phyloP scores from a whole-genome alignment of 2,113 vertebrate species.

The Otis tarda region DNA sequence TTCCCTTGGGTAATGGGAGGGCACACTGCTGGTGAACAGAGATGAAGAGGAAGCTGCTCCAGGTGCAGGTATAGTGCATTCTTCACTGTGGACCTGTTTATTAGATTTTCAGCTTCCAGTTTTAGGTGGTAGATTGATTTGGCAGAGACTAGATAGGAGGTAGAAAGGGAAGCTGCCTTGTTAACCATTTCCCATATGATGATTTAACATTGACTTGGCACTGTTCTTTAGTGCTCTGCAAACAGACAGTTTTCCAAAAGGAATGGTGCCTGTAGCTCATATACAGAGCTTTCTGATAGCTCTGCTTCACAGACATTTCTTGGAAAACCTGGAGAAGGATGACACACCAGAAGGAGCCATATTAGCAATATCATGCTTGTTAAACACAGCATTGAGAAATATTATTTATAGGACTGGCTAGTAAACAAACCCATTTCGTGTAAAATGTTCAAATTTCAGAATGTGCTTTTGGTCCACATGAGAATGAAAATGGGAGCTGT shows the following conservation, averaged over 20 bases:
- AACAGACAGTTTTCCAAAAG: constrained; percentile 31
- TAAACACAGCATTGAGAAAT: constrained; percentile 42
- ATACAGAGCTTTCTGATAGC: background rate
- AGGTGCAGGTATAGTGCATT: background rate
- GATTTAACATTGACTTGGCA: constrained; percentile 51
- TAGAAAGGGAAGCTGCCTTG: constrained; percentile 54
- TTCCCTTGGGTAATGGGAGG: constrained; percentile 27
- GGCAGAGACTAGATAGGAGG: constrained; percentile 31
- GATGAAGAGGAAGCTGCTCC: constrained; percentile 33
- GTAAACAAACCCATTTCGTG: constrained; percentile 38
- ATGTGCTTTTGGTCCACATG: background rate
- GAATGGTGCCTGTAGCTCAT: background rate
- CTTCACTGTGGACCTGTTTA: constrained; percentile 18
- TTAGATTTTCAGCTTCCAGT: constrained; percentile 40
- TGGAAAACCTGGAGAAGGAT: constrained; percentile 42
- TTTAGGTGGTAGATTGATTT: constrained; percentile 51
- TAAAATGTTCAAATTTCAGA: background rate
- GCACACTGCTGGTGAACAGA: constrained; percentile 4
- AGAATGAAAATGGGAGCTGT: constrained; percentile 23
- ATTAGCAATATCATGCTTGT: constrained; percentile 48
- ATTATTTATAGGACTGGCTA: constrained; percentile 36
- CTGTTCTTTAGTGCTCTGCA: constrained; percentile 1
- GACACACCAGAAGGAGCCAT: constrained; percentile 1
- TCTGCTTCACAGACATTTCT: background rate
- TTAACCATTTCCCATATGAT: constrained; percentile 51